A percentile compares a stretch with the other conserved stretches of the same genome.
Conservation (phyloP, 1,140 invertebrate genomes). For the Subanguina moxae region DNA sequence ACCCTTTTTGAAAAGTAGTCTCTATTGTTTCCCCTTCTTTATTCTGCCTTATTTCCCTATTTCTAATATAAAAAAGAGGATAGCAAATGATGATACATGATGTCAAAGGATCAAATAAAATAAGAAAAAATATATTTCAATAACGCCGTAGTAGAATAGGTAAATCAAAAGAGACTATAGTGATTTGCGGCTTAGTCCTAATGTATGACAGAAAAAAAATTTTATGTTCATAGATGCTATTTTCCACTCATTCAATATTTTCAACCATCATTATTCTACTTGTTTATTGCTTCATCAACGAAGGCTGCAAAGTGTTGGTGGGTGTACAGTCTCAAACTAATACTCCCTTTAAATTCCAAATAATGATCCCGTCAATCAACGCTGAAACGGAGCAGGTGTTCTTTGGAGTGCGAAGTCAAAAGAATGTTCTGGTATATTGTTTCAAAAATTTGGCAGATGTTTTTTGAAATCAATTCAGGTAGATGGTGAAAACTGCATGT, state of each 20-base stretch:
- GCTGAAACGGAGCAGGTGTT: conserved; percentile 1
- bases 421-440: neutral
- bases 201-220: too few relatives aligned
- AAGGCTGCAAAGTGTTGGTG: conserved; percentile 1
- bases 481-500: conserved; percentile 3
- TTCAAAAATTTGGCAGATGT: neutral
- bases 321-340: neutral
- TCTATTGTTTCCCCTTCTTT: too few relatives aligned
- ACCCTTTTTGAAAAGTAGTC: too few relatives aligned
- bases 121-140: too few relatives aligned
- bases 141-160: too few relatives aligned
- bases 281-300: neutral
- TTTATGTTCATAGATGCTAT: too few relatives aligned
- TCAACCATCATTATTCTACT: neutral
- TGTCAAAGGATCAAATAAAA: too few relatives aligned
- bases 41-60: too few relatives aligned
- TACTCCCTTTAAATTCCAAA: conserved; percentile 10
- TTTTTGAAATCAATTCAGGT: neutral
- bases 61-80: too few relatives aligned
- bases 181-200: too few relatives aligned
- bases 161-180: too few relatives aligned
- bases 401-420: neutral
- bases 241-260: neutral
- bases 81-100: too few relatives aligned
- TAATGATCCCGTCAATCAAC: conserved; percentile 6